A percentile compares a stretch with the other conserved stretches of the same genome.
Evolutionary conservation across 2,888 invertebrate genomes (phyloP).

Genomic region (Ypsolopha scabrella): DNA sequence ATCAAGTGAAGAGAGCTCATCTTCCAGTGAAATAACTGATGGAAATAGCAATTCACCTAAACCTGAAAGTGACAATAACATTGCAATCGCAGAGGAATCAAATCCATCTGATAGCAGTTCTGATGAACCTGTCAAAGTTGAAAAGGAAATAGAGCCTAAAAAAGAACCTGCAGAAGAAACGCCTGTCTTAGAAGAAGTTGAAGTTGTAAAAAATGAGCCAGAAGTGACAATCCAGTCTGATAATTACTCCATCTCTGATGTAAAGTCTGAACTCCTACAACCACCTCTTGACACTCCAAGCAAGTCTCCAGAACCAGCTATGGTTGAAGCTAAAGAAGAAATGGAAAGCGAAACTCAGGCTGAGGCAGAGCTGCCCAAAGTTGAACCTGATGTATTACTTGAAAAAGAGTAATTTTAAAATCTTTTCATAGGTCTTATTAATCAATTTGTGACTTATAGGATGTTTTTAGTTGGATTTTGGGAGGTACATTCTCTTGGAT

Average conservation of each 20-base stretch:
- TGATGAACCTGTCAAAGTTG: conserved; percentile 18
- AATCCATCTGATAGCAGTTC: conserved; percentile 25
- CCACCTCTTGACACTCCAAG: conserved; percentile 20
- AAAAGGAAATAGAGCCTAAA: conserved; percentile 12
- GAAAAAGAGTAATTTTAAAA: too few species aligned
- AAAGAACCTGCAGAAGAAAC: conserved; percentile 4
- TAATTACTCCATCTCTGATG: conserved; percentile 55
- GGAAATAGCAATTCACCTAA: conserved; percentile 59
- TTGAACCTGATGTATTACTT: not conserved
- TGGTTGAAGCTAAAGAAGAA: conserved; percentile 8
- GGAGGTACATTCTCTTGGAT: too few species aligned
- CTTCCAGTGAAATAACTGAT: conserved; percentile 59
- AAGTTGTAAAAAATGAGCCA: conserved; percentile 10
- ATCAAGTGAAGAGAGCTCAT: conserved; percentile 59
- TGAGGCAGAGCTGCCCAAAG: not conserved
- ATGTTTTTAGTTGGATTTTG: too few species aligned
- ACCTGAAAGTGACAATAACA: conserved; percentile 30
- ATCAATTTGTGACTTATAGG: too few species aligned
- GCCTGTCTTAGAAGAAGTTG: conserved; percentile 11
- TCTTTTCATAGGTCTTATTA: too few species aligned
- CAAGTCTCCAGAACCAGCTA: conserved; percentile 12
- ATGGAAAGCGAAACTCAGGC: not conserved
- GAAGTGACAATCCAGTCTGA: conserved; percentile 37
- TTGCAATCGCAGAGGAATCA: conserved; percentile 36
- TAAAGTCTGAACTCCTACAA: conserved; percentile 43